Base-by-base conservation (phyloP, 2,113 vertebrate species). In the Stigmatopora nigra region DNA sequence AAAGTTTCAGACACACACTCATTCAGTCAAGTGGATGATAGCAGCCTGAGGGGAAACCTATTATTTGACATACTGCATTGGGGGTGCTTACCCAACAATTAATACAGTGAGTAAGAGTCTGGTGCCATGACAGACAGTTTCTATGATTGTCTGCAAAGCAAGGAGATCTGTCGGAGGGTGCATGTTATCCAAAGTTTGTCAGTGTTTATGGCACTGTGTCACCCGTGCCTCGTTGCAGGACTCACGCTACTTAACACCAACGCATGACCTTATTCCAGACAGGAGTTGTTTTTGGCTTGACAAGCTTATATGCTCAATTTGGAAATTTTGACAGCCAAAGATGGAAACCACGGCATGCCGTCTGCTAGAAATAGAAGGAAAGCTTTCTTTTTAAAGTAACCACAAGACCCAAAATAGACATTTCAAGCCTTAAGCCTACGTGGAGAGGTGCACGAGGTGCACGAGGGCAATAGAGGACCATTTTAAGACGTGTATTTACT, bases 331-430 rank as follows among this genome's bases (percentile, higher is more conserved):
- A 73, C 64, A 75, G 69, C 72, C 76, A 74, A 44, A 73, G 68
- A 83, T 76, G 72, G 77, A 86, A 82, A 81, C 25, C 72, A 70
- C 68, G 6, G 45, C 63, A 66, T 80, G 35, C 6, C 8, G 53
- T 58, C 47, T 35, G 67, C 79, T 75, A 53, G 56, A 78, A 82
- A 86, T 82, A 86, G 79, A 79, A 38, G 60, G 45, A 63, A 61
- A 44, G 67, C 69, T 70, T 44, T 19, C 72, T 84, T 82, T 45
- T 78, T 83, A 83, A 86, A 84, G 79, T 56, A 75, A 78, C 72
- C 6, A 9, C 56, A 22, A 12, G 35, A 76, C 76, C 65, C 65
- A 69, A 80, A 87, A 87, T 88, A 88, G 79, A 77, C 63, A 5
- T 69, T 74, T 80, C 77, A 73, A 71, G 56, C 35, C 20, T 19